phyloP scores from a whole-genome alignment of 2,797 vertebrate genomes.

The Silurus lanzhouensis region DNA sequence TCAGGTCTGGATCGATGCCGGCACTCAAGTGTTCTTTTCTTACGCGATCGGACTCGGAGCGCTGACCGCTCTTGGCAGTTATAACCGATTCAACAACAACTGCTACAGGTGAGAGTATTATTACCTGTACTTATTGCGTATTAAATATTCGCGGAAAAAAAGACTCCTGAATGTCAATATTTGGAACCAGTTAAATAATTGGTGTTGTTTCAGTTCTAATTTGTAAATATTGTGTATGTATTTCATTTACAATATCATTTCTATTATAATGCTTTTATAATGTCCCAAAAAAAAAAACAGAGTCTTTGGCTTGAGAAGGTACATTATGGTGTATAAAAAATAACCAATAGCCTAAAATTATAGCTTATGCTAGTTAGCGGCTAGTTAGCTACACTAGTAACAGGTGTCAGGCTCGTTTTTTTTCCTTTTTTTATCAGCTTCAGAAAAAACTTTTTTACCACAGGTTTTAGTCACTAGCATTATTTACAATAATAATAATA shows the following conservation, averaged over 20 bases:
- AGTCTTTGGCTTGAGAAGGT: too few species aligned
- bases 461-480: background rate
- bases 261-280: background rate
- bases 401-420: too few species aligned
- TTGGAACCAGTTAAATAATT: background rate
- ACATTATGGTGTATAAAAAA: too few species aligned
- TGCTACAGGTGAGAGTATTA: conserved; percentile 87
- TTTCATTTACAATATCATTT: too few species aligned
- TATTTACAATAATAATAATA: too few species aligned
- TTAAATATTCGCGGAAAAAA: background rate
- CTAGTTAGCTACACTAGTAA: too few species aligned
- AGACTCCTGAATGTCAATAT: background rate
- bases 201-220: background rate
- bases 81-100: conserved; percentile 98
- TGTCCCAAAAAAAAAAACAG: background rate
- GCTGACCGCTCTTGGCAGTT: conserved; percentile 94
- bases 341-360: too few species aligned
- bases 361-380: too few species aligned
- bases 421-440: background rate
- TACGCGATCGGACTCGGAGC: conserved; percentile 95
- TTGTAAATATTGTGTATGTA: background rate
- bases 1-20: conserved; percentile 96
- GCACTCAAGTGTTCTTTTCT: conserved; percentile 96
- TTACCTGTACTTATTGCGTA: too few species aligned
- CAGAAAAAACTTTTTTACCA: background rate